Percentiles rank a stretch among this genome's conserved stretches.
Evolutionary conservation across 2,888 invertebrate species (phyloP).

Genomic region (Phengaris arion): DNA sequence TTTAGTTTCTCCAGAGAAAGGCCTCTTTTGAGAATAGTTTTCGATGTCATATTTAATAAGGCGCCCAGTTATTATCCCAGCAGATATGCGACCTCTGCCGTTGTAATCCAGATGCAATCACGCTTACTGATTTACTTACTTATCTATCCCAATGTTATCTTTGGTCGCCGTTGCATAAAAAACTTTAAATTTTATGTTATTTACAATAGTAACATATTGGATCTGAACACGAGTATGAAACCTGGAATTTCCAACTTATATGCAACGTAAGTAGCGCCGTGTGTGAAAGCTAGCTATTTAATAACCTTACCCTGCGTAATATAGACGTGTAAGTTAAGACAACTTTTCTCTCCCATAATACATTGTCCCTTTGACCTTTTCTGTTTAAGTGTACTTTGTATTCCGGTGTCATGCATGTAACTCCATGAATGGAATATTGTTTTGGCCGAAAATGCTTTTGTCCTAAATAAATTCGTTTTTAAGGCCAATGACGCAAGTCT

Average conservation of each 20-base stretch:
- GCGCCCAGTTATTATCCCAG: no score
- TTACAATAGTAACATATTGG: no score
- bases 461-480: neutral
- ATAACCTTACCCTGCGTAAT: conserved; percentile 5
- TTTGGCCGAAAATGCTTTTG: neutral
- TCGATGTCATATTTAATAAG: no score
- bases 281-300: neutral
- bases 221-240: no score
- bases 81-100: no score
- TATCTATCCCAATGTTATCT: no score
- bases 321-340: neutral
- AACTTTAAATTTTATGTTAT: no score
- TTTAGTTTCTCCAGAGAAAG: no score
- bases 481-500: neutral
- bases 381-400: neutral
- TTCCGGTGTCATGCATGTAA: neutral
- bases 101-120: no score
- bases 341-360: conserved; percentile 6
- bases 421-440: neutral
- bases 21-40: no score
- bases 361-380: conserved; percentile 15
- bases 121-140: no score
- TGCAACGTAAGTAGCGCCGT: neutral
- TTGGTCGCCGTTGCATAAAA: no score
- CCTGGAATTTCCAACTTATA: neutral